Base-by-base conservation (phyloP, 1,140 invertebrate genomes). In the Brachionus asplanchnoidis region DNA sequence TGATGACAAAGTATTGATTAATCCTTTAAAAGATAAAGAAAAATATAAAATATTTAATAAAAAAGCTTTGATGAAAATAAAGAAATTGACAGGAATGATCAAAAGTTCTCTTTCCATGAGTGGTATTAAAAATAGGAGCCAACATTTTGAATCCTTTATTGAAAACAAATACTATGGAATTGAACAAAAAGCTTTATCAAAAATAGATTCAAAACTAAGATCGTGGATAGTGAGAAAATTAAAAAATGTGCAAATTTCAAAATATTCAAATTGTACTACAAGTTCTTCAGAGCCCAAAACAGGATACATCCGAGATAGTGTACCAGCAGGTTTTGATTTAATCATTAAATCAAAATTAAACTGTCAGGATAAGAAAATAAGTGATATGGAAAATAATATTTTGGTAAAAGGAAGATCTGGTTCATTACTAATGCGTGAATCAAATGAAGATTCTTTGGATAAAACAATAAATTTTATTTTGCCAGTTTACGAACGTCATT, bases 391-490 rank as follows among this genome's bases (percentile, higher is more conserved):
- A 53, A 53, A 53, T n/a, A 53, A 26, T 7, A 8, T 60, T 7
- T 60, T 60, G 17, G 53, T 60, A n/a, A 60, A 60, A 9, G n/a
- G 20, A 20, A 20, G 53, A 23, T 60, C 53, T 20, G 17, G 8
- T 60, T 60, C 53, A 8, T 9, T 60, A 11, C 53, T 60, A 7
- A 26, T 60, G 8, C 53, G 20, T 9, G 20, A 60, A 9, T 20
- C n/a, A 60, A 60, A 2, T 0, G n/a, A 60, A 20, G 8, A 32
- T 12, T 36, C 23, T 14, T 70, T 28, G 32, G 5, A 70, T 40
- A 28, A 40, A 70, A 70, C 42, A 20, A 77, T 77, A 20, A 40
- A 77, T 77, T 46, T 77, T 26, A 77, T 77, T 46, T 9, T 77
- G 12, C 73, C 73, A 23, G 36, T 77, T 46, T 46, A 44, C 40